Conservation (phyloP, 2,888 invertebrate genomes). For the Clanis bilineata region DNA sequence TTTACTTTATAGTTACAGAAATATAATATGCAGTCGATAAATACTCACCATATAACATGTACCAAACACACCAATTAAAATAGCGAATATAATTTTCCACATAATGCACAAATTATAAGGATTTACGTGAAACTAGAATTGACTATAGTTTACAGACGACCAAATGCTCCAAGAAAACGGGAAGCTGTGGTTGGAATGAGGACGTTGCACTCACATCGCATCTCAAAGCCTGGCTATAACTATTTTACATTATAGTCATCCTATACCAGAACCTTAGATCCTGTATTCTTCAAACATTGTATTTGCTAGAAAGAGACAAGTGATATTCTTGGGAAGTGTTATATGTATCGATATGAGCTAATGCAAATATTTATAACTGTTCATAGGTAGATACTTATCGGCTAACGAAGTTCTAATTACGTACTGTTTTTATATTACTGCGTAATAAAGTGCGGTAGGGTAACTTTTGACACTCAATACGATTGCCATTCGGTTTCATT, state of each 20-base stretch:
- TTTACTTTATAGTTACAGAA: too few relatives aligned
- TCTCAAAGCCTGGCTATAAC: slow-evolving; percentile 7
- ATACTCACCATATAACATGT: slow-evolving; percentile 7
- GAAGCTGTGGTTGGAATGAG: slow-evolving; percentile 55
- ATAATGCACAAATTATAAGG: neutral
- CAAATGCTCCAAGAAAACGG: slow-evolving; percentile 26
- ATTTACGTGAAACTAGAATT: neutral
- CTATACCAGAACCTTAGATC: neutral
- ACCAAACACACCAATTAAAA: slow-evolving; percentile 2
- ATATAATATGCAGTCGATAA: too few relatives aligned
- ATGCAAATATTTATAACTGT: neutral
- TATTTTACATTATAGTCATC: slow-evolving; percentile 15
- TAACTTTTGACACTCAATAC: too few relatives aligned
- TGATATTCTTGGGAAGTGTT: neutral
- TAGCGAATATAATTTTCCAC: slow-evolving; percentile 11
- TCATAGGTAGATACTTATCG: neutral
- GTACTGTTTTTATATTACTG: too few relatives aligned
- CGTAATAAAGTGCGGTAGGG: too few relatives aligned
- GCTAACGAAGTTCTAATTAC: neutral
- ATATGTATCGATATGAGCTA: neutral
- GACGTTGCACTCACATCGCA: slow-evolving; percentile 50
- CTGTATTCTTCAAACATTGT: slow-evolving; percentile 11
- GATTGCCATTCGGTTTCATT: too few relatives aligned
- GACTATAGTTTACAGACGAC: slow-evolving; percentile 3
- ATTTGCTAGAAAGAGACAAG: neutral